A percentile compares a stretch with the other conserved stretches of the same genome.
phyloP scores from a whole-genome alignment of 1,140 invertebrate genomes.

The Aphis craccivora region DNA sequence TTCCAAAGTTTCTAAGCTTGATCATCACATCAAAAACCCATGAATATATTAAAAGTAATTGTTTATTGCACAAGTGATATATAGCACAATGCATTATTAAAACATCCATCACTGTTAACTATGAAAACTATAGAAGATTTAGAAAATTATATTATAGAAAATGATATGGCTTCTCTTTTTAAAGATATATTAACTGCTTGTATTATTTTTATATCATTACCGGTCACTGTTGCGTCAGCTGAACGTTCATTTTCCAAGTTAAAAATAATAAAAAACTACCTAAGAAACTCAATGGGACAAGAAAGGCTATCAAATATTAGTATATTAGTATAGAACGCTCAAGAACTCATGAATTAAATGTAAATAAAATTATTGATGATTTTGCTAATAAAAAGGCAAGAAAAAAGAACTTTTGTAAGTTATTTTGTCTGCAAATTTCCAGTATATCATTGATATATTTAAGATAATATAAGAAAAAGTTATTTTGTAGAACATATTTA shows the following conservation, averaged over 20 bases:
- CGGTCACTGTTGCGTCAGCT: background rate
- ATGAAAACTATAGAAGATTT: background rate
- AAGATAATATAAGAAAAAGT: too few relatives aligned
- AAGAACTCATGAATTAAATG: background rate
- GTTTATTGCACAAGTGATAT: too few relatives aligned
- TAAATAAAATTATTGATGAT: background rate
- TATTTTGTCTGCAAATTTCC: too few relatives aligned
- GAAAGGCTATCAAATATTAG: background rate
- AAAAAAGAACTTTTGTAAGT: background rate
- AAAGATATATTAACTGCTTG: background rate
- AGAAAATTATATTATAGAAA: background rate
- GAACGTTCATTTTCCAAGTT: background rate
- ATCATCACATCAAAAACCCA: too few relatives aligned
- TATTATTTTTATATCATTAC: background rate
- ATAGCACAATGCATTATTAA: too few relatives aligned
- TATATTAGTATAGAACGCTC: background rate
- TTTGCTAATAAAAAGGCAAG: background rate
- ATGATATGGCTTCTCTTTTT: background rate
- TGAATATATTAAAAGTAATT: too few relatives aligned
- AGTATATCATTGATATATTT: too few relatives aligned
- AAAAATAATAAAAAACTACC: background rate
- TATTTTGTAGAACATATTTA: too few relatives aligned
- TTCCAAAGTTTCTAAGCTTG: too few relatives aligned
- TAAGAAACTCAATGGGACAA: background rate
- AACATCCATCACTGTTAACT: background rate